Evolutionary conservation across 2,888 invertebrate genomes (phyloP).

Genomic region (Tetramorium bicarinatum): DNA sequence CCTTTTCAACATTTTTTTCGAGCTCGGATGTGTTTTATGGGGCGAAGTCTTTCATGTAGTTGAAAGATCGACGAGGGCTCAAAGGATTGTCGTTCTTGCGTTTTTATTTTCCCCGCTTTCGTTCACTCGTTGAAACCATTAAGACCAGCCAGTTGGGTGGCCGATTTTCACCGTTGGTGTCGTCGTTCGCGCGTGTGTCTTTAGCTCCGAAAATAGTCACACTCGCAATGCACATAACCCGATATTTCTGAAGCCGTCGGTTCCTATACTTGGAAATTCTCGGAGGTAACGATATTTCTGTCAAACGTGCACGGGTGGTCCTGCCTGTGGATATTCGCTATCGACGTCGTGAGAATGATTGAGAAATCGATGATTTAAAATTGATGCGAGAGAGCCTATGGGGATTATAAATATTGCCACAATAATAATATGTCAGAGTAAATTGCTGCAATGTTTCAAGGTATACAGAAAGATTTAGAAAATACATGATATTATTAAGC

Average conservation of each 20-base stretch:
- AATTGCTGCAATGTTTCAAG: not conserved
- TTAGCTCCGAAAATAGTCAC: slow-evolving; percentile 69
- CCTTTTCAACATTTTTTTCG: not conserved
- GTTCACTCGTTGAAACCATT: slow-evolving; percentile 69
- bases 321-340: slow-evolving; percentile 47
- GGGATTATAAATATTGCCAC: not conserved
- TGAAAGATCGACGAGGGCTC: slow-evolving; percentile 54
- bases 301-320: slow-evolving; percentile 68
- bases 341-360: slow-evolving; percentile 11
- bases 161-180: slow-evolving; percentile 68
- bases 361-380: not conserved
- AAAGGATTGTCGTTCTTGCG: slow-evolving; percentile 44
- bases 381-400: not conserved
- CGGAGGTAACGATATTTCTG: slow-evolving; percentile 67
- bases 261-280: slow-evolving; percentile 67
- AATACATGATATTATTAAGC: not conserved
- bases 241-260: slow-evolving; percentile 70
- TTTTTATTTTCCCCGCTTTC: slow-evolving; percentile 50
- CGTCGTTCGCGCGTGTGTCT: slow-evolving; percentile 58
- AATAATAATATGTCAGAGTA: not conserved
- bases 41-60: slow-evolving; percentile 23
- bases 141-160: slow-evolving; percentile 71
- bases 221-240: slow-evolving; percentile 60
- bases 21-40: not conserved
- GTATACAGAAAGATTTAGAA: not conserved